Evolutionary conservation across 2,888 invertebrate species (phyloP), one percentile per base, ranked within the genome.

Genomic region (Brachynemurus nebulosus): DNA sequence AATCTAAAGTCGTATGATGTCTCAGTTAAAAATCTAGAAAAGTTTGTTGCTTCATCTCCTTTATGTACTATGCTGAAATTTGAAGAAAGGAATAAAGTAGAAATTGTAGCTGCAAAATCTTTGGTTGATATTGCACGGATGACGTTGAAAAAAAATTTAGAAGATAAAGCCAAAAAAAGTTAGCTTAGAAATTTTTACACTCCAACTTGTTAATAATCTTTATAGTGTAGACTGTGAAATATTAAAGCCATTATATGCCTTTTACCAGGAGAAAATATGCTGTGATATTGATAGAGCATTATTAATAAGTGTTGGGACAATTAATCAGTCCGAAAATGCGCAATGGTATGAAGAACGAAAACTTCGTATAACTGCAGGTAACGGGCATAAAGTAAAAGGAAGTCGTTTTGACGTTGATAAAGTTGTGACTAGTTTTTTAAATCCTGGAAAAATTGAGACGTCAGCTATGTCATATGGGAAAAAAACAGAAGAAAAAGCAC

Each of bases 291-390:
- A 35, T 19, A 19, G 25, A 37, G 44, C 34, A 37, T 18, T 47
- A 35, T 19, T 25, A 14, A 47, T 51, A 9, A 21, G 49, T 25
- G 35, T 48, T 42, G n/a, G 18, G 40, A 51, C 51, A n/a, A 43
- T 48, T 38, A 11, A 30, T 34, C 48, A 51, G 37, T 47, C 47
- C 9, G 27, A 49, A 20, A 45, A 16, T 21, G 11, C 17, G 6
- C 42, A 48, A 20, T 50, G 45, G 49, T 50, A 30, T 36, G 36
- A 47, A 42, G 34, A 50, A 25, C 45, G 44, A 12, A 30, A 30
- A 16, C 11, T 20, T 9, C 30, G 47, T 21, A 48, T 52, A 23
- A 52, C 48, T 18, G 51, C 50, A 11, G 51, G 52, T 46, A 50
- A 47, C 46, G 44, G 46, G 5, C 36, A 50, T 19, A 51, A 46